Percentiles rank a stretch among this genome's conserved stretches.
Evolutionary conservation across 2,888 invertebrate genomes (phyloP).

Genomic region (Adela reaumurella): DNA sequence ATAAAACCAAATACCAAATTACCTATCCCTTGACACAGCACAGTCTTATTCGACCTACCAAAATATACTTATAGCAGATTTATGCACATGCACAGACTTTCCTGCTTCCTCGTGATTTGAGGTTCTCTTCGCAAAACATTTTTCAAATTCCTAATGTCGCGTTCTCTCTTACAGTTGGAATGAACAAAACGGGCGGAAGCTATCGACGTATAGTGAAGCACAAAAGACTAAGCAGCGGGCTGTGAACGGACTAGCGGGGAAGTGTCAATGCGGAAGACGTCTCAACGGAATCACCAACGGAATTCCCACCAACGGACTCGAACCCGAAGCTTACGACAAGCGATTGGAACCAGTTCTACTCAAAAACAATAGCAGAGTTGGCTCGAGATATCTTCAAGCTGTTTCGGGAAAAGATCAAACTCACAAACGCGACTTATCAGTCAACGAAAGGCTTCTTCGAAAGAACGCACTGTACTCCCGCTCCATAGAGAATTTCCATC

Average conservation of each 20-base stretch:
- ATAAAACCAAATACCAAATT: no score
- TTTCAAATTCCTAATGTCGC: no score
- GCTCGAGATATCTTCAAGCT: conserved; percentile 47
- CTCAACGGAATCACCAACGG: conserved; percentile 28
- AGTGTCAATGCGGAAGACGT: conserved; percentile 45
- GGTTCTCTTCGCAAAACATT: no score
- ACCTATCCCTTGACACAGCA: no score
- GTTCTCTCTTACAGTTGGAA: conserved; percentile 44
- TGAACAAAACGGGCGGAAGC: conserved; percentile 53
- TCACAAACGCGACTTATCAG: conserved; percentile 38
- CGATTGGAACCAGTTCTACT: conserved; percentile 30
- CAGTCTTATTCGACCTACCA: no score
- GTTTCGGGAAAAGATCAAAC: conserved; percentile 29
- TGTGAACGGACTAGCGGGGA: conserved; percentile 33
- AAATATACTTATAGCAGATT: no score
- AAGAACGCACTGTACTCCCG: conserved; percentile 33
- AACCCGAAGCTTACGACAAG: conserved; percentile 18
- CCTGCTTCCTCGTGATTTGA: no score
- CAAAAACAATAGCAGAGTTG: conserved; percentile 44
- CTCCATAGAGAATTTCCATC: conserved; percentile 50
- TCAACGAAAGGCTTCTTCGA: conserved; percentile 33
- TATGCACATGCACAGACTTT: no score
- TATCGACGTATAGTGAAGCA: conserved; percentile 52
- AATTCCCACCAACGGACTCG: conserved; percentile 22
- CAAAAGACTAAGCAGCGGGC: conserved; percentile 50